These are phyloP conservation scores for Megathymus violae DNA, from an alignment of 1,140 invertebrate genomes.

Conservation along the genomic window DNA sequence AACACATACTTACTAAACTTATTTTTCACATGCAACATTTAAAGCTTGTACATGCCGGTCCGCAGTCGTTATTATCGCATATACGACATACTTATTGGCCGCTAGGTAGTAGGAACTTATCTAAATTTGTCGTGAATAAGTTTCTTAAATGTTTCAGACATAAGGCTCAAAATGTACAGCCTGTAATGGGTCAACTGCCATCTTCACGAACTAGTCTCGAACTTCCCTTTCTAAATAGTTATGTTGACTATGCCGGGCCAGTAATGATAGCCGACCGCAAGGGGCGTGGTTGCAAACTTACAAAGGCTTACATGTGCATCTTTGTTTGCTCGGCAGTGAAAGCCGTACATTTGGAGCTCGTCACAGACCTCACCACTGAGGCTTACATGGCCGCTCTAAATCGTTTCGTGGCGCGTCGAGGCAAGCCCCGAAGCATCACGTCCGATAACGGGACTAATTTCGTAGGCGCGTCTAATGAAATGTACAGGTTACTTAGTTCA, in stretches of 20 bases:
- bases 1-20: conserved; percentile 17
- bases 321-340: too few species aligned
- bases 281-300: too few species aligned
- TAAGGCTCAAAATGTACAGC: neutral
- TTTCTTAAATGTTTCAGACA: conserved; percentile 13
- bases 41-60: conserved; percentile 5
- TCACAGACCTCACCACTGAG: too few species aligned
- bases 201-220: conserved; percentile 1
- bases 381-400: too few species aligned
- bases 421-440: too few species aligned
- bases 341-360: too few species aligned
- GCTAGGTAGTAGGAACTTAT: conserved; percentile 13
- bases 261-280: too few species aligned
- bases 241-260: conserved; percentile 4
- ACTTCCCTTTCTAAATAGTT: neutral
- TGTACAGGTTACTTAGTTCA: too few species aligned
- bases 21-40: conserved; percentile 15
- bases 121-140: conserved; percentile 2
- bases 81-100: conserved; percentile 23
- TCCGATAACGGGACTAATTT: too few species aligned
- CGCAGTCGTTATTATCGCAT: neutral
- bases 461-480: too few species aligned
- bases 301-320: too few species aligned
- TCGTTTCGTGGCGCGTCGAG: too few species aligned
- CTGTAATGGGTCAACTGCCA: conserved; percentile 17